A percentile compares a stretch with the other conserved stretches of the same genome.
Evolutionary conservation across 2,797 vertebrate genomes (phyloP).

Genomic region (Schizopygopsis malacanthus): DNA sequence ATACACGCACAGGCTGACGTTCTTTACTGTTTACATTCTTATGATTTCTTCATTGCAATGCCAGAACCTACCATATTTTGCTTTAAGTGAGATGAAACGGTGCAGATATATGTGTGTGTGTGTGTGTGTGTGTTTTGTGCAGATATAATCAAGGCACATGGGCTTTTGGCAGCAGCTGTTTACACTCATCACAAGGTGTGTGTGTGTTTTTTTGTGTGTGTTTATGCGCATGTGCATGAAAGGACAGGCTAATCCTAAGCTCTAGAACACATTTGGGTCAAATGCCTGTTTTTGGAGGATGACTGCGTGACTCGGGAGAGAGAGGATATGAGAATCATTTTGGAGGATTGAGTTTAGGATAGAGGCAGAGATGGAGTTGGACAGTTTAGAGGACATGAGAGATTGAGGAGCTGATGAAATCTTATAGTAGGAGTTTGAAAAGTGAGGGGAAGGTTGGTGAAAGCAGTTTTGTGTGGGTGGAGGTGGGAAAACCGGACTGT

Average conservation of each 20-base stretch:
- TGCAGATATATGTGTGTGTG: background rate
- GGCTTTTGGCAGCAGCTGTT: constrained; percentile 23
- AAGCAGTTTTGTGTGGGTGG: background rate
- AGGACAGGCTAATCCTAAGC: constrained; percentile 45
- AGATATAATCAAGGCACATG: constrained; percentile 2
- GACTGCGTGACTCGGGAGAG: background rate
- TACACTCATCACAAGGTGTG: constrained; percentile 25
- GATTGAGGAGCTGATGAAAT: background rate
- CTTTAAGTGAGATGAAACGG: background rate
- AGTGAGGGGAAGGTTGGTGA: no score
- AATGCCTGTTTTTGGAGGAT: constrained; percentile 9
- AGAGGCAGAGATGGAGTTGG: background rate
- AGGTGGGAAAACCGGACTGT: background rate
- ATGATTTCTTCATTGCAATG: background rate
- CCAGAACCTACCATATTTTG: background rate
- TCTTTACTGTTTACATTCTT: constrained; percentile 28
- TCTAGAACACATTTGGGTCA: constrained; percentile 47
- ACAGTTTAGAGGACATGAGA: background rate
- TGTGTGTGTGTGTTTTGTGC: constrained; percentile 16
- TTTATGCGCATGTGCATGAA: constrained; percentile 21
- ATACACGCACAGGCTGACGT: background rate
- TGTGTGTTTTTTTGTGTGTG: background rate
- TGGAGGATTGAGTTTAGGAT: constrained; percentile 1
- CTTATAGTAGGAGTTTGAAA: background rate
- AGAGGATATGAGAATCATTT: background rate